Base-by-base conservation (phyloP, 1,140 invertebrate species). In the Drosophila pandora region DNA sequence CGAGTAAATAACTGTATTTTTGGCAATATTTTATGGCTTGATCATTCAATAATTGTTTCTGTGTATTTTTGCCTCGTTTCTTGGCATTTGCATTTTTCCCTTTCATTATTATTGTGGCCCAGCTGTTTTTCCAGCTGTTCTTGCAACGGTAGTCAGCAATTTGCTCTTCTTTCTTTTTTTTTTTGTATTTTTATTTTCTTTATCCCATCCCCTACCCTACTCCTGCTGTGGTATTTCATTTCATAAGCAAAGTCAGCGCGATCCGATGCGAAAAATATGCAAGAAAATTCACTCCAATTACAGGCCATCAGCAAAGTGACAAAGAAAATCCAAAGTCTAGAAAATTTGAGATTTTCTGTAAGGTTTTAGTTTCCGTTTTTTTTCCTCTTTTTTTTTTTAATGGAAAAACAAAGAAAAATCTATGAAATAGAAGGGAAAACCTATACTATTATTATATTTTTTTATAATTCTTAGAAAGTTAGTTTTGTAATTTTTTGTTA, bases 61-160 rank as follows among this genome's bases (percentile, higher is more conserved):
- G 34, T 37, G 34, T 37, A 37, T 0, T 12, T 12, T 12, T 12
- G 34, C 34, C 37, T 13, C 25, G 34, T 53, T 12, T 13, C 13
- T 39, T 25, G 34, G n/a, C 53, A 32, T 60, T 21, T 55, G 28
- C 48, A 8, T 28, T 34, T 49, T 49, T 59, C 22, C 17, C 10
- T 13, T 25, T 32, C 9, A 39, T 64, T 53, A 9, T 41, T 43
- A 10, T 28, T 48, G 54, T 32, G 17, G 25, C 13, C 48, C 70
- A 82, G 70, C 65, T 84, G 79, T 76, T 82, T 78, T 74, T 59
- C 65, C 79, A 82, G 79, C 79, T 82, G 79, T 75, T 82, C 21
- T 67, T 59, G 17, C 12, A 41, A 48, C 28, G 56, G 56, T 52
- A 68, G 55, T 81, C 73, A 76, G 79, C 68, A 77, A 59, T 62